These are phyloP conservation scores for Brachymystax lenok DNA, from an alignment of 2,797 vertebrate genomes.

Conservation along the genomic window DNA sequence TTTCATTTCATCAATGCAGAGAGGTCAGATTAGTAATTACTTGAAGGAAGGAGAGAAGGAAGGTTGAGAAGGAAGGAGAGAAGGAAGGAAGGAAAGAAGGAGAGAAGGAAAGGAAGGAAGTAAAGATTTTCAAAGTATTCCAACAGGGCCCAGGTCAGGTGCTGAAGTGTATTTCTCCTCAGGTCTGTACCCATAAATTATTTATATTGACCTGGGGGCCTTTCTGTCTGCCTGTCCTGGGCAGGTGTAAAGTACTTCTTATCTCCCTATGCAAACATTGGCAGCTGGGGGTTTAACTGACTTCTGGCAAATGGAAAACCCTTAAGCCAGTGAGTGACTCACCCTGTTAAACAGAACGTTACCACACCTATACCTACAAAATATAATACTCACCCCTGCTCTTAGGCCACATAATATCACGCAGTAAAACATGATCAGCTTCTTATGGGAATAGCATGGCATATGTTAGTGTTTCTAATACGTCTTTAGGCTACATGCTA, in stretches of 20 bases:
- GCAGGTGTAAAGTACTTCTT: conserved; percentile 5
- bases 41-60: no score
- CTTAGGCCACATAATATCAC: neutral
- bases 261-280: conserved; percentile 12
- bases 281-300: conserved; percentile 11
- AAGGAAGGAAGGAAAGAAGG: no score
- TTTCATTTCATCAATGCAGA: neutral
- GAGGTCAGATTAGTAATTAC: no score
- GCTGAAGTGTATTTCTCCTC: neutral
- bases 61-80: no score
- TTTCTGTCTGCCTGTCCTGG: neutral
- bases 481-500: neutral
- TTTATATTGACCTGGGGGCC: neutral
- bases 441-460: neutral
- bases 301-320: conserved; percentile 9
- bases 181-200: neutral
- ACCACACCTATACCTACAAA: conserved; percentile 1
- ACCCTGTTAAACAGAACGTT: neutral
- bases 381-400: neutral
- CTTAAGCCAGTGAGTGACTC: conserved; percentile 1
- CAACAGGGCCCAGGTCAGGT: neutral
- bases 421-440: neutral
- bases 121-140: neutral
- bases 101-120: neutral
- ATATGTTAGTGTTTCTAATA: neutral